Base-by-base conservation (phyloP, 2,888 invertebrate species). In the Luffia ferchaultella region DNA sequence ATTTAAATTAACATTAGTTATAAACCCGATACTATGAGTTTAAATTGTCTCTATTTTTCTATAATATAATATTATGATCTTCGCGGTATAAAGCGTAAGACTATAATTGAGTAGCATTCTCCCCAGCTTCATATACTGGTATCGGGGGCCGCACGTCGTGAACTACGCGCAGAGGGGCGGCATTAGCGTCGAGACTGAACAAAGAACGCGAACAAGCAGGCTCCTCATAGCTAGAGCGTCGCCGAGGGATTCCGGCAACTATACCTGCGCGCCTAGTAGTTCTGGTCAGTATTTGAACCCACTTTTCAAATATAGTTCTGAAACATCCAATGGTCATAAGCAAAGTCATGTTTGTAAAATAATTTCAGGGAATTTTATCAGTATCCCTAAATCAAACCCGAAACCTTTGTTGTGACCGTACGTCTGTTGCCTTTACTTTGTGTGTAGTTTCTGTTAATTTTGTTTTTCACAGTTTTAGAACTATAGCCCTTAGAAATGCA, bases 111-210 rank as follows among this genome's bases (percentile, higher is more conserved):
- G 30, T 12, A 2, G 17, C 19, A 1, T 46, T 40, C 46, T 48
- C 52, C 48, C 51, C 65, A 85, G 84, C 58, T 93, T 92, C 60
- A 92, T 94, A 65, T 88, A 92, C 63, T 95, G 94, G 95, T 93
- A 92, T 77, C 93, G 93, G 63, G 94, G 93, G 44, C 87, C 88
- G 17, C 87, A 91, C 59, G 88, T 93, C 60, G 92, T 95, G 57
- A 94, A 93, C 82, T 94, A 94, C 76, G 93, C 93, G 18, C 92
- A 88, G 55, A 87, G 94, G 52, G 94, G 93, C 49, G 95, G 95
- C 48, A 93, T 95, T 67, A 93, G 92, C 67, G 88, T 95, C 58
- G 92, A 93, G 72, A 94, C 94, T 18, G 94, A 94, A 72, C 93
- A 93, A 67, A 90, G 93, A 48, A 90, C 92, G 50, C 91, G 93